Evolutionary conservation across 2,797 vertebrate species (phyloP), one percentile per base, ranked within the genome.

Genomic region (Cirrhinus molitorella): DNA sequence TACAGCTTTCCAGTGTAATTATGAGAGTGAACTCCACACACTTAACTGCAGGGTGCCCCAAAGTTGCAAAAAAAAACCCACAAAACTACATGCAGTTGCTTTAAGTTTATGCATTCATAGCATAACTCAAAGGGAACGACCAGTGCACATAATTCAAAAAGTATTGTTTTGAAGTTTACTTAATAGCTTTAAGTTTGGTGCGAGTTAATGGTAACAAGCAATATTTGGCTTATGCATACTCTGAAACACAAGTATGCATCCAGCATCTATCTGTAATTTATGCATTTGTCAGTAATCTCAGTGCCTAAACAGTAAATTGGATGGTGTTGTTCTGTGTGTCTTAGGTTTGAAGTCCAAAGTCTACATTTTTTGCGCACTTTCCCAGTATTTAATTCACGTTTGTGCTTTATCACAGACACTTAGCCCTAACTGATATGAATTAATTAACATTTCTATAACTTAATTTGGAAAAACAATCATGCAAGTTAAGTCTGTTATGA

Each of bases 241-340:
- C 49, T 45, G 23, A 59, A 85, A 79, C 53, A 67, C 34, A 34
- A 67, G 65, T 87, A 70, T 87, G 86, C 83, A 87, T 85, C 51
- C 37, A 68, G 79, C 73, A 78, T 78, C 31, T 83, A 49, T 66
- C 49, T 47, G 80, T 74, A 40, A 53, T 63, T 71, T 81, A 79
- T 86, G 81, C 82, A 80, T 76, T 43, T 83, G 57, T 83, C 57
- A 63, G 71, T 83, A 80, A 86, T 86, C 71, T 86, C 85, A 86
- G 85, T 86, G 85, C 85, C 85, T 86, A 74, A 71, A 80, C 68
- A 91, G 89, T 90, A 71, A 79, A 88, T 83, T 90, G 84, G 89
- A 92, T 93, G 89, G 91, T 85, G 87, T 74, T 90, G 87, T 74
- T 91, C 79, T 88, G 89, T 79, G 10, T 65, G 40, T 82, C 47